These are phyloP conservation scores for Rhodinocichla rosea DNA, from an alignment of 2,113 vertebrate species.

Conservation along the genomic window DNA sequence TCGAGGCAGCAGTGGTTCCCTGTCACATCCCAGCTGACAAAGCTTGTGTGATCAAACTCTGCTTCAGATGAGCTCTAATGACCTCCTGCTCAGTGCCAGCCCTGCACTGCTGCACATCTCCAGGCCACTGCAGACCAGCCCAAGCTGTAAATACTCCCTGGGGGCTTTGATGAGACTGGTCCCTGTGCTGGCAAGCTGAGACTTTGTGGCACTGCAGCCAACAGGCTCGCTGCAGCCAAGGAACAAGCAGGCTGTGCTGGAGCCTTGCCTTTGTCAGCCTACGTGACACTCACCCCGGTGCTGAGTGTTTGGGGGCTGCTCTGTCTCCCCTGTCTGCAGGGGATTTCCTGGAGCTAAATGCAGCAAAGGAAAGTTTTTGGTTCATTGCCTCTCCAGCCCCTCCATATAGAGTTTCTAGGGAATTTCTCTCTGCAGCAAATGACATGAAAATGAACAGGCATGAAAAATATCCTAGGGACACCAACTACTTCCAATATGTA, in stretches of 20 bases:
- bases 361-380: background rate
- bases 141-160: background rate
- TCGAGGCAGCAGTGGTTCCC: background rate
- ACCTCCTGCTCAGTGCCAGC: background rate
- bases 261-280: background rate
- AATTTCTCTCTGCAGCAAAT: background rate
- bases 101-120: background rate
- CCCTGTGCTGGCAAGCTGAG: background rate
- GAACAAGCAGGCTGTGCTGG: background rate
- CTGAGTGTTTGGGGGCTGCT: background rate
- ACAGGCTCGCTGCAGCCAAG: background rate
- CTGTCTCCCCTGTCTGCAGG: background rate
- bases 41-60: background rate
- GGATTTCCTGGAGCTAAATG: background rate
- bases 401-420: background rate
- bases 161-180: background rate
- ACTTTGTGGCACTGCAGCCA: background rate
- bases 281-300: rapidly evolving
- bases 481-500: background rate
- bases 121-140: background rate
- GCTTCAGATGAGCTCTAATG: background rate
- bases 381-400: background rate
- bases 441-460: background rate
- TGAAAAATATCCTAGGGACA: background rate
- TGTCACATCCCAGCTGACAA: background rate